Conservation (phyloP, 1,140 invertebrate species). For the Triops longicaudatus region DNA sequence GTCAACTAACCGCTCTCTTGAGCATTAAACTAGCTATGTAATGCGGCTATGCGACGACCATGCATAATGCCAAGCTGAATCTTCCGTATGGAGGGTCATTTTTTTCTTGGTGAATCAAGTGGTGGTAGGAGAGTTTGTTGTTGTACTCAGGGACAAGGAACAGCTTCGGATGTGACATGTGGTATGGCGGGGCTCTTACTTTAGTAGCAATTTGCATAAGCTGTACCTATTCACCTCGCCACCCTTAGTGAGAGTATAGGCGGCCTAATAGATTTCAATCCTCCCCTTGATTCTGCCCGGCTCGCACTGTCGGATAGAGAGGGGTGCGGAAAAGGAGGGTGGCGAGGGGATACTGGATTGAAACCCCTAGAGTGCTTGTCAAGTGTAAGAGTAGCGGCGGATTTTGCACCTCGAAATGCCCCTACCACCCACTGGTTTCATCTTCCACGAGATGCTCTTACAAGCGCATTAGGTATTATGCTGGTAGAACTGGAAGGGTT, state of each 20-base stretch:
- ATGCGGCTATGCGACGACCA: neutral
- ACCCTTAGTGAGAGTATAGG: neutral
- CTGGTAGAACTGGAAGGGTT: neutral
- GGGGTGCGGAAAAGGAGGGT: neutral
- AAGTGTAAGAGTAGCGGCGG: neutral
- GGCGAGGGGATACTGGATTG: neutral
- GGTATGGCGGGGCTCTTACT: neutral
- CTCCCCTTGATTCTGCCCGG: neutral
- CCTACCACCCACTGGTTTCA: neutral
- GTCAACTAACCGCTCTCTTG: slow-evolving; percentile 3
- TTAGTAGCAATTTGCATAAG: neutral
- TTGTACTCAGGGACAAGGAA: neutral
- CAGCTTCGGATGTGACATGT: slow-evolving; percentile 1
- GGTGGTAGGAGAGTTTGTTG: neutral
- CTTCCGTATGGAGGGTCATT: neutral
- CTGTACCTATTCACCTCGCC: slow-evolving; percentile 1
- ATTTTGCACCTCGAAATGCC: slow-evolving; percentile 11
- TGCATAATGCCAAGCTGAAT: neutral
- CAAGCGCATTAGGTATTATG: neutral
- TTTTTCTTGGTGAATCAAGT: neutral
- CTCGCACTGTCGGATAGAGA: neutral
- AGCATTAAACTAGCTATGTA: neutral
- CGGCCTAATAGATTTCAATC: slow-evolving; percentile 7
- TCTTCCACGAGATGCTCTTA: slow-evolving; percentile 6
- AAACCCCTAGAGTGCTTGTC: slow-evolving; percentile 11